Base-by-base conservation (phyloP, 2,797 vertebrate species). In the Poeciliopsis presidionis region DNA sequence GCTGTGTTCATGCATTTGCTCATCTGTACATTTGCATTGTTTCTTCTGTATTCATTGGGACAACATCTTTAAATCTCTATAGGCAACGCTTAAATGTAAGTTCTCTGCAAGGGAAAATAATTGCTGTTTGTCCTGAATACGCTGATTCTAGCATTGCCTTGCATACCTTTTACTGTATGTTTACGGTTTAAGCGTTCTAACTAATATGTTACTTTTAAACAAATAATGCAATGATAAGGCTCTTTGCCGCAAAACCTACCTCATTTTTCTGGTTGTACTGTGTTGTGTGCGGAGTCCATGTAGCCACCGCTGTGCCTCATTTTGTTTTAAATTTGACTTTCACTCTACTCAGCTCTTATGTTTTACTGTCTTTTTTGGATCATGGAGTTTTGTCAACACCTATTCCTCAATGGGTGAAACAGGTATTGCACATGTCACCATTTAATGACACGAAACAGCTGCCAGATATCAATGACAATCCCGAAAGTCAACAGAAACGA, bases 201-300 rank as follows among this genome's bases (percentile, higher is more conserved):
- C 36, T 67, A 11, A 41, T 41, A 22, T 25, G 20, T 67, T 41
- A 22, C 20, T 67, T 67, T 67, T 41, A 25, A 39, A 25, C 20
- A 22, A 67, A 22, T 67, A 41, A 67, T 67, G 36, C 36, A 67
- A 30, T 33, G 41, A n/a, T 73, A 33, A 83, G 45, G 57, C 43
- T 70, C 59, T 12, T 16, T 47, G 45, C 28, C 1, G 0, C 36
- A 49, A 46, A 65, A 47, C 0, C 49, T 16, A 59, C 25, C 47
- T 73, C 65, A 28, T 53, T 7, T 70, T 20, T 45, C 41, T 61
- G 74, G 12, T 22, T 47, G 71, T 61, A 18, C 59, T 18, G 16
- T 63, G 59, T 20, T 18, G 61, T 65, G 63, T 41, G 20, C 41
- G 22, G 25, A 41, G 2, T 25, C 7, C 59, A 63, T 18, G 16